These are phyloP conservation scores for Odontothrips loti DNA, from an alignment of 2,888 invertebrate genomes.

Conservation along the genomic window DNA sequence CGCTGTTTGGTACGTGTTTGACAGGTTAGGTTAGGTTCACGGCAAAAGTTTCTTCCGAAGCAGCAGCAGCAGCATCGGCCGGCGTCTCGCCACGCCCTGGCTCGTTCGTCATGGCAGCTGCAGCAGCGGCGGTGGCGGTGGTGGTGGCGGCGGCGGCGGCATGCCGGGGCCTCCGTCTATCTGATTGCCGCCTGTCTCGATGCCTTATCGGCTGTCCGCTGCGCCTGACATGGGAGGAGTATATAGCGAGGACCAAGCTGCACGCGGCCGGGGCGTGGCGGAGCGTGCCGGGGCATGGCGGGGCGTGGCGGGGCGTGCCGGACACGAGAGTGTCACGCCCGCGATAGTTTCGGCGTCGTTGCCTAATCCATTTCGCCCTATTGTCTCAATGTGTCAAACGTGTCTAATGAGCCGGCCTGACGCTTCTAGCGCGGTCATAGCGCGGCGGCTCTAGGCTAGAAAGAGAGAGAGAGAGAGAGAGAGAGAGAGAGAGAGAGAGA, in stretches of 20 bases:
- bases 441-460: no score
- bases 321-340: neutral
- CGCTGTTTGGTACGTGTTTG: no score
- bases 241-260: neutral
- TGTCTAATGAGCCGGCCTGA: neutral
- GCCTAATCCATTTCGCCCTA: neutral
- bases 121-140: no score
- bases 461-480: no score
- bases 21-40: no score
- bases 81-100: no score
- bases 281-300: neutral
- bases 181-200: slow-evolving; percentile 10
- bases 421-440: neutral
- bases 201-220: neutral
- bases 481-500: no score
- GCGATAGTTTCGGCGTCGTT: neutral
- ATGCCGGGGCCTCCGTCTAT: slow-evolving; percentile 4
- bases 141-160: no score
- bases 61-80: no score
- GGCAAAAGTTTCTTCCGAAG: no score
- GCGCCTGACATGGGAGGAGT: neutral
- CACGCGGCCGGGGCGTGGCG: neutral
- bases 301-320: neutral
- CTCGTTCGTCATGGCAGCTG: no score
- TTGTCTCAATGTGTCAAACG: slow-evolving; percentile 23